Evolutionary conservation across 2,113 vertebrate genomes (phyloP).

Genomic region (Nanorana parkeri): DNA sequence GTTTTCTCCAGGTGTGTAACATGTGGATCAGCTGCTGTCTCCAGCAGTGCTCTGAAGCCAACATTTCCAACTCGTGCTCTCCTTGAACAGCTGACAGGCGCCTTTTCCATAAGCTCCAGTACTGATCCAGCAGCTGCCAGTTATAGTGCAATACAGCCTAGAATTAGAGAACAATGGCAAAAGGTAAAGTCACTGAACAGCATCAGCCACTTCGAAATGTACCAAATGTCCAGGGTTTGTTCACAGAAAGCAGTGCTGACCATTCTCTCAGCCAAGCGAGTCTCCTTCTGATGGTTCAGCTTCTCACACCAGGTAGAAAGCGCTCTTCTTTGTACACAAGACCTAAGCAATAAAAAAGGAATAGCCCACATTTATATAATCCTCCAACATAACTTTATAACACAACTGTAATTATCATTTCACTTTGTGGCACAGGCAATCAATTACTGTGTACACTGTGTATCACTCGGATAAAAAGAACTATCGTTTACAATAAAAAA

Average conservation of each 20-base stretch:
- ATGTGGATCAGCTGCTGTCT: constrained; percentile 54
- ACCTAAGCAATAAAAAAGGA: constrained; percentile 60
- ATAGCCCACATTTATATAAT: not conserved
- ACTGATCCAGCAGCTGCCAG: constrained; percentile 61
- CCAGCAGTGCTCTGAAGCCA: constrained; percentile 63
- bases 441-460: too few species aligned
- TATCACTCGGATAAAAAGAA: too few species aligned
- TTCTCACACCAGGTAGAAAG: constrained; percentile 81
- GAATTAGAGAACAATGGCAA: not conserved
- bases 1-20: constrained; percentile 69
- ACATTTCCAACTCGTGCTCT: constrained; percentile 56
- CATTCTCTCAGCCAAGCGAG: constrained; percentile 73
- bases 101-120: constrained; percentile 77
- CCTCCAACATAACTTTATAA: too few species aligned
- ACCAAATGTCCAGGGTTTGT: too few species aligned
- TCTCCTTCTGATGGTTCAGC: constrained; percentile 69
- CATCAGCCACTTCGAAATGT: not conserved
- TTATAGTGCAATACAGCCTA: constrained; percentile 83
- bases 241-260: constrained; percentile 65
- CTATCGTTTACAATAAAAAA: too few species aligned
- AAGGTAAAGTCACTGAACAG: not conserved
- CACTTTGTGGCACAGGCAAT: too few species aligned
- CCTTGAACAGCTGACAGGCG: constrained; percentile 23
- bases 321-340: constrained; percentile 63
- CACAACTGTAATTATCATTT: too few species aligned